Conservation (phyloP, 2,888 invertebrate genomes). For the Phyllotreta cruciferae region DNA sequence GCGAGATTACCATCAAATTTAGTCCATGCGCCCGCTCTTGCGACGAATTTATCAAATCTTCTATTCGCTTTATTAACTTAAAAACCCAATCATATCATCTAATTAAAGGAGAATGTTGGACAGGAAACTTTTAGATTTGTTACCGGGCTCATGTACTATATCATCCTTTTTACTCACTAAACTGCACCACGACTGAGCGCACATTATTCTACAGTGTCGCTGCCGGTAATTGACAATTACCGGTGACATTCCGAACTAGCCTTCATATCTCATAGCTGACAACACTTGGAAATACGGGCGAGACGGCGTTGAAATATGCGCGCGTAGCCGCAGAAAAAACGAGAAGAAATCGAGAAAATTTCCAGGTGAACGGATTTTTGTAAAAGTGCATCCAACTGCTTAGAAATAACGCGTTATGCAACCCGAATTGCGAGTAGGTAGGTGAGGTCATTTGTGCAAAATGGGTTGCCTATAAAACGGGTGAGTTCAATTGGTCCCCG, state of each 20-base stretch:
- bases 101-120: no score
- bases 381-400: no score
- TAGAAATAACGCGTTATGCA: no score
- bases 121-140: neutral
- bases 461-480: no score
- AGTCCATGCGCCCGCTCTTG: neutral
- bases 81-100: no score
- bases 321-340: conserved; percentile 26
- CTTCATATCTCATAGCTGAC: conserved; percentile 43
- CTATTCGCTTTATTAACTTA: no score
- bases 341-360: conserved; percentile 14
- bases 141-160: conserved; percentile 7
- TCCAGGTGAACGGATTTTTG: no score
- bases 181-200: conserved; percentile 15
- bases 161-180: conserved; percentile 12
- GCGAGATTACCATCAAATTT: conserved; percentile 22
- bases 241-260: conserved; percentile 41
- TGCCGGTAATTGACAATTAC: conserved; percentile 43
- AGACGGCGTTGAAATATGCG: conserved; percentile 38
- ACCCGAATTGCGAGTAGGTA: no score
- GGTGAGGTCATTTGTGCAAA: no score
- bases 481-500: no score
- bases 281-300: conserved; percentile 39
- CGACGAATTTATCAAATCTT: no score
- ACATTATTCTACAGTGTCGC: conserved; percentile 34